Percentiles rank a stretch among this genome's conserved stretches.
Conservation (phyloP, 30 jellyfish, hydroid and myxozoan species). For the Clytia hemisphaerica region DNA sequence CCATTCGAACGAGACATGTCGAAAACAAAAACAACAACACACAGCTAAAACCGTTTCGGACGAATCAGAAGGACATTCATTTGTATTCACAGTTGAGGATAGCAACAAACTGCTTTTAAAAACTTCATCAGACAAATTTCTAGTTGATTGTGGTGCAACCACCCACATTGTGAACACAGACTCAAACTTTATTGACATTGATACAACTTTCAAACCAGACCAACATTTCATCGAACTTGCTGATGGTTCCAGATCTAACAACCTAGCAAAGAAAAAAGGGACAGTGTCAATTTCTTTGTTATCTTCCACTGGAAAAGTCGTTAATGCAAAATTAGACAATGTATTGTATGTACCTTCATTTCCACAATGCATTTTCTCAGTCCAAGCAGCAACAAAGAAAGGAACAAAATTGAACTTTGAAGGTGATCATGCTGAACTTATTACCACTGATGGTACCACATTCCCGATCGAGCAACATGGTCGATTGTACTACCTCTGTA, state of each 20-base stretch:
- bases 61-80: too few species aligned
- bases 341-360: slow-evolving; percentile 43
- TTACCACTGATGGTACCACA: slow-evolving; percentile 31
- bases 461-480: slow-evolving; percentile 43
- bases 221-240: slow-evolving; percentile 56
- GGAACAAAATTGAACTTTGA: slow-evolving; percentile 34
- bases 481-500: slow-evolving; percentile 17
- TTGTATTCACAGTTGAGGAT: too few species aligned
- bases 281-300: slow-evolving; percentile 17
- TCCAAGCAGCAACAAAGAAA: slow-evolving; percentile 49
- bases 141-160: slow-evolving; percentile 14
- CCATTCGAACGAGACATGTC: too few species aligned
- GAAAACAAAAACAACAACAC: too few species aligned
- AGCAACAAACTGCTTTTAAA: too few species aligned
- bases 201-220: slow-evolving; percentile 22
- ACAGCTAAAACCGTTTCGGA: too few species aligned
- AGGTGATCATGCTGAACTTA: slow-evolving; percentile 22
- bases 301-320: slow-evolving; percentile 7
- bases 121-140: neutral
- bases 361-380: slow-evolving; percentile 51
- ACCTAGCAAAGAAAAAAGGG: slow-evolving; percentile 39
- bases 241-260: slow-evolving; percentile 38
- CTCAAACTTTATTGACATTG: neutral
- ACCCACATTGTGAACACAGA: neutral
- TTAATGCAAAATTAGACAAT: slow-evolving; percentile 26